Percentiles rank a stretch among this genome's conserved stretches.
Conservation (phyloP, 2,797 vertebrate genomes). For the Peromyscus nudipes region DNA sequence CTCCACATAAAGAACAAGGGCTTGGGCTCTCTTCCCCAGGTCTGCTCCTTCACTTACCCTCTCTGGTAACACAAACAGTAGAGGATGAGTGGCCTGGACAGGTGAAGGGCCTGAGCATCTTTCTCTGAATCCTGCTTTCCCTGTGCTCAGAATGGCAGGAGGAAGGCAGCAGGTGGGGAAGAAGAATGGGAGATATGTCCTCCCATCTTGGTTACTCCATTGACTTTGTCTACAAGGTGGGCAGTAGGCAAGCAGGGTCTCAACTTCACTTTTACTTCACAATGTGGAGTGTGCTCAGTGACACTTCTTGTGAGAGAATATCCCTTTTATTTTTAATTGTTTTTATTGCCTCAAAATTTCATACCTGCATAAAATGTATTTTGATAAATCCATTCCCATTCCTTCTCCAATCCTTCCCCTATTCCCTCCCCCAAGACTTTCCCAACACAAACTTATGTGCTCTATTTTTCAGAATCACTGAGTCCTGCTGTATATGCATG, state of each 20-base stretch:
- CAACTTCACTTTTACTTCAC: neutral
- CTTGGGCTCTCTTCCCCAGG: neutral
- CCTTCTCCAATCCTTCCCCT: no score
- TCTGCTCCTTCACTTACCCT: neutral
- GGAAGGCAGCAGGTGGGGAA: neutral
- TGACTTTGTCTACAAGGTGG: neutral
- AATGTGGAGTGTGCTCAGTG: no score
- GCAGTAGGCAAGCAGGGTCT: neutral
- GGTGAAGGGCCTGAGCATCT: neutral
- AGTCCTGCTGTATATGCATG: neutral
- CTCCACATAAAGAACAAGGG: neutral
- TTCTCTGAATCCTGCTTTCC: neutral
- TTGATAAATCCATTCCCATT: neutral
- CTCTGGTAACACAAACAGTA: accelerated
- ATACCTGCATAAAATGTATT: neutral
- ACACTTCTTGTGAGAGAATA: neutral
- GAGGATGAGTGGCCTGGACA: neutral
- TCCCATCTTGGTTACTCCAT: no score
- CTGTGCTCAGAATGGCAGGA: accelerated
- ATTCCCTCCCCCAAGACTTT: neutral
- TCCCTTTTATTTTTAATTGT: neutral
- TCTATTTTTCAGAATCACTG: neutral
- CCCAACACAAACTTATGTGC: neutral
- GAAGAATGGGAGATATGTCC: accelerated
- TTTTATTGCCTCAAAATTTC: neutral